phyloP scores from a whole-genome alignment of 1,140 invertebrate species.

The Pygmarrhopalites habei region DNA sequence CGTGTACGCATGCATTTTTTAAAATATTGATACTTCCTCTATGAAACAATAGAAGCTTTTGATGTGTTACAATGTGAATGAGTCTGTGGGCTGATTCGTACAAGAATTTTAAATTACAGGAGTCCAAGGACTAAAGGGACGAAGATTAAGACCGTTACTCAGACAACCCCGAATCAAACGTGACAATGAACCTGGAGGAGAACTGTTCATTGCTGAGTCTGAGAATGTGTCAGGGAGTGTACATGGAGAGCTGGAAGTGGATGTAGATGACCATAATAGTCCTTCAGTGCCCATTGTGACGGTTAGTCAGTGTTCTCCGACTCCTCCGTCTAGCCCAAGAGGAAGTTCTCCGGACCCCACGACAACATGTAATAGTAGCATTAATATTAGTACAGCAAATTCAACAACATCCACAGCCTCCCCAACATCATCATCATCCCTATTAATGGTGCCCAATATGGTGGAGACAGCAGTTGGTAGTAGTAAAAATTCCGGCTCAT shows the following conservation, averaged over 20 bases:
- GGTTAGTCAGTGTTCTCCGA: slow-evolving; percentile 36
- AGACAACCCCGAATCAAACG: slow-evolving; percentile 59
- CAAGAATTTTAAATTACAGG: background rate
- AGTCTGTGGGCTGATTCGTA: no score
- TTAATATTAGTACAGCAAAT: slow-evolving; percentile 11
- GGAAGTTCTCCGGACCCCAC: background rate
- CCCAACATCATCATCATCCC: slow-evolving; percentile 1
- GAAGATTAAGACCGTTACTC: slow-evolving; percentile 51
- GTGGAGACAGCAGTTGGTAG: background rate
- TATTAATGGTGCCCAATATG: slow-evolving; percentile 25
- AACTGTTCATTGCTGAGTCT: slow-evolving; percentile 12
- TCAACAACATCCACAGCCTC: slow-evolving; percentile 2
- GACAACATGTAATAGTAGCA: background rate
- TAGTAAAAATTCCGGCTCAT: slow-evolving; percentile 4
- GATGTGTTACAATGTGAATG: no score
- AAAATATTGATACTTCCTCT: no score
- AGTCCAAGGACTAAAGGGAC: background rate
- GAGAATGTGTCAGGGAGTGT: no score
- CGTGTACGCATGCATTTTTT: no score
- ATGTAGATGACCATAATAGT: no score
- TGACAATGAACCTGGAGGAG: slow-evolving; percentile 30
- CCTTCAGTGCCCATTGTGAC: slow-evolving; percentile 37
- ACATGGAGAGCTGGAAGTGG: no score
- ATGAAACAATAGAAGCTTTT: no score
- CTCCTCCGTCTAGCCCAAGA: slow-evolving; percentile 26